These are phyloP conservation scores for Clarias magur DNA, from an alignment of 2,113 vertebrate genomes.

Conservation along the genomic window DNA sequence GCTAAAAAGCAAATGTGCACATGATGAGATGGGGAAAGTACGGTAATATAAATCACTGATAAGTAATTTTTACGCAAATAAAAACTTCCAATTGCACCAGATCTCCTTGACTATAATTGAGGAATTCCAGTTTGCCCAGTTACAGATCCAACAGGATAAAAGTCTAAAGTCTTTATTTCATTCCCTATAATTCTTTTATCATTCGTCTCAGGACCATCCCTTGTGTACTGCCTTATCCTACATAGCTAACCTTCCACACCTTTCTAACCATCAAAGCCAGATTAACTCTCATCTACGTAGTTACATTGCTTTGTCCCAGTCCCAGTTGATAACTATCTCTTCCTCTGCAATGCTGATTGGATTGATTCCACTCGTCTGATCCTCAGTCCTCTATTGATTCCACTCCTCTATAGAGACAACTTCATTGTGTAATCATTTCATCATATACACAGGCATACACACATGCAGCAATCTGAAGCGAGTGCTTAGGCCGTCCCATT, in stretches of 20 bases:
- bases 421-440: neutral
- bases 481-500: slow-evolving; percentile 32
- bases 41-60: neutral
- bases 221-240: neutral
- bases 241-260: neutral
- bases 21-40: neutral
- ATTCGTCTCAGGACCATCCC: neutral
- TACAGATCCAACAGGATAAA: neutral
- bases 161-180: slow-evolving; percentile 3
- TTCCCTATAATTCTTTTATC: neutral
- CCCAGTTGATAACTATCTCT: neutral
- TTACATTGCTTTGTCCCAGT: slow-evolving; percentile 1
- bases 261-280: neutral
- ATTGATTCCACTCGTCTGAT: slow-evolving; percentile 15
- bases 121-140: neutral
- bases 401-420: neutral
- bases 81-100: neutral
- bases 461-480: neutral
- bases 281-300: neutral
- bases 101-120: neutral
- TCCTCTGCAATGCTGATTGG: slow-evolving; percentile 3
- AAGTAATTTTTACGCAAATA: neutral
- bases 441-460: neutral
- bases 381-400: slow-evolving; percentile 21
- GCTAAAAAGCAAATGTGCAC: neutral